Conservation (phyloP, 2,888 invertebrate species). For the Polymixis flavicincta region DNA sequence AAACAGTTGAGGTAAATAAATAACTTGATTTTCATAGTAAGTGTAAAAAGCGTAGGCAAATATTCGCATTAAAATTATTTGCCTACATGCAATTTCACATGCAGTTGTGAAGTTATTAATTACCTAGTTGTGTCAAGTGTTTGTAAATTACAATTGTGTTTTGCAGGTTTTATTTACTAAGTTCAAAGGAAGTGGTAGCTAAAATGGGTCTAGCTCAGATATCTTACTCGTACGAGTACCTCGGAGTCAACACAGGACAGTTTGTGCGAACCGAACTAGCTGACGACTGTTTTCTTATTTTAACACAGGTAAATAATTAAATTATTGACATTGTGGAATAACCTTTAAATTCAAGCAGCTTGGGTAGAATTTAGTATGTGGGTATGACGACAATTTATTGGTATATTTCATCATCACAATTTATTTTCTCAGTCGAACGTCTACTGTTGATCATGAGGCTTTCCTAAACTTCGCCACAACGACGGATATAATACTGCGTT, state of each 20-base stretch:
- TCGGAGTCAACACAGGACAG: constrained; percentile 98
- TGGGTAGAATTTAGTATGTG: too few relatives aligned
- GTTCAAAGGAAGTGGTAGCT: constrained; percentile 92
- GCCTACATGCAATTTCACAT: background rate
- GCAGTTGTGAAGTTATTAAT: background rate
- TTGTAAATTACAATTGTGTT: constrained; percentile 1
- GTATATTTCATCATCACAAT: background rate
- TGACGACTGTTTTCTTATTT: constrained; percentile 98
- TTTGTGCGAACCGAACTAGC: constrained; percentile 98
- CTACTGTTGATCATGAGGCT: background rate
- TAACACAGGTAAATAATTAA: constrained; percentile 93
- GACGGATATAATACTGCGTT: background rate
- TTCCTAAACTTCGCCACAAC: too few relatives aligned
- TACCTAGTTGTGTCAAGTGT: background rate
- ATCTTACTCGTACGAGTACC: constrained; percentile 99
- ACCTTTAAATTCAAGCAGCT: background rate
- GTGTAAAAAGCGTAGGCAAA: background rate
- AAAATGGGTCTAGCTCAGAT: constrained; percentile 98
- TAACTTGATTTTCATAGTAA: constrained; percentile 33
- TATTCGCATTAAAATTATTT: constrained; percentile 3
- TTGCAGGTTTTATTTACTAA: constrained; percentile 93
- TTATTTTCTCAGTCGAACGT: background rate
- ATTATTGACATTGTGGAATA: constrained; percentile 1
- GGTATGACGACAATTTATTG: background rate
- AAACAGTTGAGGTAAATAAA: constrained; percentile 94